phyloP scores from a whole-genome alignment of 2,888 invertebrate genomes.

The Meganola albula region DNA sequence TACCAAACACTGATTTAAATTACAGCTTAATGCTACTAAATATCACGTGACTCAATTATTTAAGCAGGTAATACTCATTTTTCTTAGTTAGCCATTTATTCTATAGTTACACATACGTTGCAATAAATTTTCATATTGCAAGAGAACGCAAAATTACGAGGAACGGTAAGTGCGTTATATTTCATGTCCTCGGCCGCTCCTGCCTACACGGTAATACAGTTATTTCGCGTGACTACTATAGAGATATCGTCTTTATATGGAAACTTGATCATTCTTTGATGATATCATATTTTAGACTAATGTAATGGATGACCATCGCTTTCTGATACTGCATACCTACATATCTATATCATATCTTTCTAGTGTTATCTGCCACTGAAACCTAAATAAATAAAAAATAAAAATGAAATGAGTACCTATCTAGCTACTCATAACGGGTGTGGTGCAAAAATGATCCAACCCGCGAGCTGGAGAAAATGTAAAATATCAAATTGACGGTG shows the following conservation, averaged over 20 bases:
- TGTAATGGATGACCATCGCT: too few species aligned
- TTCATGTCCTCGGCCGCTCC: slow-evolving; percentile 57
- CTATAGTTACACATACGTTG: slow-evolving; percentile 53
- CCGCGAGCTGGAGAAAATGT: too few species aligned
- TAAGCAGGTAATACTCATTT: slow-evolving; percentile 44
- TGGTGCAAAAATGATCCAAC: too few species aligned
- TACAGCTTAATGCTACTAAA: too few species aligned
- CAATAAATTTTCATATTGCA: slow-evolving; percentile 75
- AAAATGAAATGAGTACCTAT: too few species aligned
- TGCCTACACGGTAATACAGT: slow-evolving; percentile 59
- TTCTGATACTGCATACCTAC: too few species aligned
- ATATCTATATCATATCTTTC: too few species aligned
- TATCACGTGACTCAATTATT: slow-evolving; percentile 33
- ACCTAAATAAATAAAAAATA: too few species aligned
- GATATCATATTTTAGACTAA: slow-evolving; percentile 4
- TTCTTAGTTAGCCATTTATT: slow-evolving; percentile 54
- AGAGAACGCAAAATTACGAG: slow-evolving; percentile 70
- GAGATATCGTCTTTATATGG: slow-evolving; percentile 42
- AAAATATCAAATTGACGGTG: too few species aligned
- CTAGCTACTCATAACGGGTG: too few species aligned
- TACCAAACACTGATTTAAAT: too few species aligned
- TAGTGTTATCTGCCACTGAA: too few species aligned
- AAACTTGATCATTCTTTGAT: slow-evolving; percentile 22
- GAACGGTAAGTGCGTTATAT: slow-evolving; percentile 68
- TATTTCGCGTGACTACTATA: slow-evolving; percentile 45